Conservation (phyloP, 2,888 invertebrate species). For the Phytoseiulus persimilis region DNA sequence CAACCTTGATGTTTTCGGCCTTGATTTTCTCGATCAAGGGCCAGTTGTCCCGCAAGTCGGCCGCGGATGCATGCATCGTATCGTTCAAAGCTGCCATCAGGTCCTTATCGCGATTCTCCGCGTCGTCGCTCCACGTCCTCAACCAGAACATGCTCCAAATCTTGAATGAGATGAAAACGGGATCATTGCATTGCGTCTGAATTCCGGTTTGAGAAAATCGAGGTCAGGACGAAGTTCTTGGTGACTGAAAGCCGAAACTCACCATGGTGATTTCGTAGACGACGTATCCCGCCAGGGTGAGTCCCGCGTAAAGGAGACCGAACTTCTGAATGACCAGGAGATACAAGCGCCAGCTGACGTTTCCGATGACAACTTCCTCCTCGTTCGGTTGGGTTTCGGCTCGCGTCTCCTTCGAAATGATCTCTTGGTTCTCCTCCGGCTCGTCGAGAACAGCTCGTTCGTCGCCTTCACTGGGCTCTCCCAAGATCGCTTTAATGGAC, state of each 20-base stretch:
- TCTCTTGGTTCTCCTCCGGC: not conserved
- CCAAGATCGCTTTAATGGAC: not conserved
- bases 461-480: not conserved
- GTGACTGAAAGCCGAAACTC: too few species aligned
- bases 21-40: not conserved
- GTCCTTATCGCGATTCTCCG: not conserved
- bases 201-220: not conserved
- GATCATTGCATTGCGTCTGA: not conserved
- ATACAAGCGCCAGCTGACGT: not conserved
- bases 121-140: constrained; percentile 25
- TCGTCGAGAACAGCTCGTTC: not conserved
- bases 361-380: not conserved
- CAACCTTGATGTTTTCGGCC: not conserved
- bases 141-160: constrained; percentile 26
- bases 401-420: not conserved
- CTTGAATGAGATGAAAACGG: not conserved
- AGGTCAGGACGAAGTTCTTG: too few species aligned
- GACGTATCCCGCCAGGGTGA: not conserved
- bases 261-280: not conserved
- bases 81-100: not conserved
- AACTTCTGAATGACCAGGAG: not conserved
- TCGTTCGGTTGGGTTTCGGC: not conserved
- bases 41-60: not conserved
- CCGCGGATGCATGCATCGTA: not conserved
- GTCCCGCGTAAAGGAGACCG: not conserved